Evolutionary conservation across 2,113 vertebrate genomes (phyloP), one percentile per base, ranked within the genome.

Genomic region (Sakesphorus luctuosus): DNA sequence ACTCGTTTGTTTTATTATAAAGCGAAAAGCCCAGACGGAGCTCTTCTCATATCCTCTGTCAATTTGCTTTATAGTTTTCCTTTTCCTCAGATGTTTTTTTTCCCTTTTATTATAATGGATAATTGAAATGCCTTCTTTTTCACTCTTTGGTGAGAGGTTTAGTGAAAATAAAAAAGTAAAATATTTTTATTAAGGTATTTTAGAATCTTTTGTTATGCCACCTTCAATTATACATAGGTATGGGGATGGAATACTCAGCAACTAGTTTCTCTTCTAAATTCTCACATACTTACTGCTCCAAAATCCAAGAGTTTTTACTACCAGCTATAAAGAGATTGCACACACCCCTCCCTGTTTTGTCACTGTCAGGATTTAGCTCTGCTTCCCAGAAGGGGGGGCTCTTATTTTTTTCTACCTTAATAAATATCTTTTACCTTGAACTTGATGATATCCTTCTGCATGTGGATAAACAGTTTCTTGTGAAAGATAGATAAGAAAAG

Each of bases 281-380:
- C 38, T 14, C 10, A 38, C 3, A 7, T 8, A 72, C 25, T 52
- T 40, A 25, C 10, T 44, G 7, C 63, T 43, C 23, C 36, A 62
- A 55, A 73, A 66, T 66, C 13, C 23, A 58, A 25, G 18, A 33
- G 12, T 29, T 77, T 59, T 85, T n/a, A 46, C n/a, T 43, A 31
- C 10, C 5, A 56, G 10, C 11, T 59, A 19, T 53, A 43, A 46
- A 72, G 50, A 13, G 4, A 82, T 16, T 55, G 26, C 11, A 25
- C 4, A 11, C 4, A 3, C 6, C 21, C 5, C 4, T 69, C 16
- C 11, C 35, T 55, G 5, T 1, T 1, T 7, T 50, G 18, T 59
- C 18, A 38, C 7, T 65, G 11, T 43, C 23, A 74, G 20, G 26
- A 56, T 55, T 50, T 61, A 84, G 13, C 25, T 66, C 35, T 46